Evolutionary conservation across 2,797 vertebrate species (phyloP).

Genomic region (Coluber constrictor): DNA sequence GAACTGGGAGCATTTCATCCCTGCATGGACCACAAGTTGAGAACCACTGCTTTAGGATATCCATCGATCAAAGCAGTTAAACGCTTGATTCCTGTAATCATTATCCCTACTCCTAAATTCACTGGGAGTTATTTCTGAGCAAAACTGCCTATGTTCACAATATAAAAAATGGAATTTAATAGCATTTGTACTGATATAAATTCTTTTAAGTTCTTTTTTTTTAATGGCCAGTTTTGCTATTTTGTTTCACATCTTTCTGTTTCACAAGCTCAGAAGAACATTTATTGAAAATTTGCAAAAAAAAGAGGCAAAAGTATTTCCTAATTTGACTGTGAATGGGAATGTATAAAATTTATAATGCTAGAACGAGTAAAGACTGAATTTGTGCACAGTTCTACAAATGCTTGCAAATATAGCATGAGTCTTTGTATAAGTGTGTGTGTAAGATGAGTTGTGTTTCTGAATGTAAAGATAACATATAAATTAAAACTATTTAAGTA

Average conservation of each 20-base stretch:
- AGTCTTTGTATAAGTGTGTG: not conserved
- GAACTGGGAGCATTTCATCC: no score
- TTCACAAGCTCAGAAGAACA: slow-evolving; percentile 36
- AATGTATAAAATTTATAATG: slow-evolving; percentile 5
- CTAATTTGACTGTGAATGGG: not conserved
- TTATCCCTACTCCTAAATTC: not conserved
- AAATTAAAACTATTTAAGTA: slow-evolving; percentile 18
- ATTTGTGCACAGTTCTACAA: slow-evolving; percentile 19
- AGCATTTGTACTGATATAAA: not conserved
- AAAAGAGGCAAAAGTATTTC: not conserved
- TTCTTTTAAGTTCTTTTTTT: not conserved
- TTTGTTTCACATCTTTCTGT: not conserved
- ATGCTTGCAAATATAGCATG: not conserved
- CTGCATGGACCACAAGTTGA: not conserved
- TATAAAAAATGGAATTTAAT: not conserved
- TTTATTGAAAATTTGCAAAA: not conserved
- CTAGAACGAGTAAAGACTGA: slow-evolving; percentile 25
- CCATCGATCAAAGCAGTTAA: not conserved
- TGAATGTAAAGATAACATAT: not conserved
- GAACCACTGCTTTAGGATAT: not conserved
- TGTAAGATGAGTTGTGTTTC: not conserved
- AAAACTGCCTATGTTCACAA: not conserved
- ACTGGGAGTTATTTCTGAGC: not conserved
- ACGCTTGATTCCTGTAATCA: not conserved
- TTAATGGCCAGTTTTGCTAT: not conserved